Percentiles rank a stretch among this genome's conserved stretches.
phyloP scores from a whole-genome alignment of 1,140 invertebrate species.

The Drosophila insularis region DNA sequence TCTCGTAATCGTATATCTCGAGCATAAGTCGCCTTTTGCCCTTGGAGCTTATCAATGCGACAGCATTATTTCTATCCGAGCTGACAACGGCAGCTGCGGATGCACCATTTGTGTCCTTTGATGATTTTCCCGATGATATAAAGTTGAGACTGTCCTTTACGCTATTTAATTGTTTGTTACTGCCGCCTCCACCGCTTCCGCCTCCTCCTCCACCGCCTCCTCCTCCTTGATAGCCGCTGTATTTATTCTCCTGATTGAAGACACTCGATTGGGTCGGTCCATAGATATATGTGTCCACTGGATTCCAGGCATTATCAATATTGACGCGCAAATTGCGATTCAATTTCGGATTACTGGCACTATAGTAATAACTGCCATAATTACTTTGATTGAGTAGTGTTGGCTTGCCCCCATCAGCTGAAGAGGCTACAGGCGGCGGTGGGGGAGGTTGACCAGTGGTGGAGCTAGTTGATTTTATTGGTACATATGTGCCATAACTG shows the following conservation, averaged over 20 bases:
- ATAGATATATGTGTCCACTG: conserved; percentile 82
- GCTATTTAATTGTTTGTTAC: conserved; percentile 51
- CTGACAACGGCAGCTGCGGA: conserved; percentile 57
- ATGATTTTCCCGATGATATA: conserved; percentile 59
- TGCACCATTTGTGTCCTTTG: conserved; percentile 38
- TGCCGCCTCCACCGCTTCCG: conserved; percentile 16
- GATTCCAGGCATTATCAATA: conserved; percentile 82
- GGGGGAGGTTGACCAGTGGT: conserved; percentile 76
- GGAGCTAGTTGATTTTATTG: conserved; percentile 74
- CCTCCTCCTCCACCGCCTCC: conserved; percentile 31
- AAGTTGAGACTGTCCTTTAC: conserved; percentile 77
- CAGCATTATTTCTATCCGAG: conserved; percentile 56
- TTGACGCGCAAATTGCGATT: conserved; percentile 78
- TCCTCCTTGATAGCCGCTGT: conserved; percentile 75
- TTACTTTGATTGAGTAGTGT: conserved; percentile 67
- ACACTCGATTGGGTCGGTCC: conserved; percentile 81
- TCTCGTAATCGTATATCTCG: conserved; percentile 89
- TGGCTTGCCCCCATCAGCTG: conserved; percentile 68
- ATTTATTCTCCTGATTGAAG: conserved; percentile 82
- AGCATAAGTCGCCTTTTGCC: conserved; percentile 78
- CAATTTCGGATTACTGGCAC: conserved; percentile 78
- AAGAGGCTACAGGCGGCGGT: conserved; percentile 72
- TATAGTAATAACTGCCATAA: conserved; percentile 79
- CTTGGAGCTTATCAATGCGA: conserved; percentile 73
- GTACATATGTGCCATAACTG: conserved; percentile 82